Evolutionary conservation across 2,888 invertebrate genomes (phyloP), one percentile per base, ranked within the genome.

Genomic region (Cosmopolites sordidus): DNA sequence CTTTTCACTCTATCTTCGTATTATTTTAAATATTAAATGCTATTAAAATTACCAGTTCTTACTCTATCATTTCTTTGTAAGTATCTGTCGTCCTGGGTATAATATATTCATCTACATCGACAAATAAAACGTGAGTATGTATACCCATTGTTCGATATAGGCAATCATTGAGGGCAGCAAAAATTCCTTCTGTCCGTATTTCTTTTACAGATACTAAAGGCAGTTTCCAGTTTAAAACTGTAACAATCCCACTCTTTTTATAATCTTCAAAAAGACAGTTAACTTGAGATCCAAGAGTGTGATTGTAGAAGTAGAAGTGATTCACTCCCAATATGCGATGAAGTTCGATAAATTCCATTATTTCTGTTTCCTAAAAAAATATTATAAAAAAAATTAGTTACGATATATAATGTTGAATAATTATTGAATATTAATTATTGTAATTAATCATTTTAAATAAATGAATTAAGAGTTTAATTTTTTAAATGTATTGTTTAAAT

Each of bases 101-200:
- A 63, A 93, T 89, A 69, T 86, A 87, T 73, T 94, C 94, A 69
- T 94, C 94, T 59, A 93, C 80, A 72, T 94, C 94, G 47, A 94
- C 84, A 54, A 93, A 81, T 9, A 92, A 82, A 52, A 92, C 78
- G 76, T 91, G 90, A 59, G 88, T 86, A 64, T 86, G 90, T 33
- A 75, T 75, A 62, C 89, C 86, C 91, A 94, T 92, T 55, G 87
- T 89, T 66, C 94, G 82, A 75, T 93, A 94, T 17, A 94, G 80
- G 72, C 94, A 94, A 77, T 94, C 94, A 75, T 94, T 94, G 64
- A 94, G 83, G 8, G 93, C 92, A 1, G 93, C 92, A 73, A 94
- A 94, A 58, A 92, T 80, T 4, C 92, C 92, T 71, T 94, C 93
- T 1, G 93, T 94, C 59, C 94, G 84, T 58, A 94, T 94, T 74